phyloP scores from a whole-genome alignment of 2,797 vertebrate genomes.

The Coluber constrictor region DNA sequence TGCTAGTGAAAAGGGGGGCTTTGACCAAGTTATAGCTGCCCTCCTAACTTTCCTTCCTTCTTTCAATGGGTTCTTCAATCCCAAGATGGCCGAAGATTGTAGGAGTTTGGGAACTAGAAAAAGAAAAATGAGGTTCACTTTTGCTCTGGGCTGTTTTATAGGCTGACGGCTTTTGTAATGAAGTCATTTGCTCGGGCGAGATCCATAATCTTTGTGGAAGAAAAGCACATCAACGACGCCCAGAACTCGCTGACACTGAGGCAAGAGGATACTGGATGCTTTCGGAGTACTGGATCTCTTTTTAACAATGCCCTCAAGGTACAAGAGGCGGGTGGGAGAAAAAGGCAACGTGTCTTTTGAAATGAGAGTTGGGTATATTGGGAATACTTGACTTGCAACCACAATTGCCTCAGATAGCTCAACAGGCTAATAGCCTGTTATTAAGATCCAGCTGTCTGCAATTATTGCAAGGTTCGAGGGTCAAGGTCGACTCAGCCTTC shows the following conservation, averaged over 20 bases:
- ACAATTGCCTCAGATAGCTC: neutral
- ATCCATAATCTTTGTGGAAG: slow-evolving; percentile 75
- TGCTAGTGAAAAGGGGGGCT: neutral
- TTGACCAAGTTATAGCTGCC: neutral
- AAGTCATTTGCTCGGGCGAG: slow-evolving; percentile 80
- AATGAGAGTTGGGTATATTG: neutral
- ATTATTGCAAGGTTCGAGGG: too few relatives aligned
- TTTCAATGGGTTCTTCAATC: neutral
- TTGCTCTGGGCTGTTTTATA: slow-evolving; percentile 46
- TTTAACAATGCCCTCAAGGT: slow-evolving; percentile 83
- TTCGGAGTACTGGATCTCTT: slow-evolving; percentile 75
- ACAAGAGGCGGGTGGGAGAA: neutral
- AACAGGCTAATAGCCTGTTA: too few relatives aligned
- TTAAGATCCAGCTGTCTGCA: too few relatives aligned
- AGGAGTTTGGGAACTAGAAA: neutral
- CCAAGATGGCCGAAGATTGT: neutral
- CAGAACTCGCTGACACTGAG: neutral
- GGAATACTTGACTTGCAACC: neutral
- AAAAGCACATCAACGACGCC: slow-evolving; percentile 66
- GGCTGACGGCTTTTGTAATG: slow-evolving; percentile 88
- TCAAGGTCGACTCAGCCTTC: too few relatives aligned
- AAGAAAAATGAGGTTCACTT: neutral
- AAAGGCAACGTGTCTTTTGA: neutral
- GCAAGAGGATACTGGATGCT: slow-evolving; percentile 77
- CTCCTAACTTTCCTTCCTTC: neutral